Base-by-base conservation (phyloP, 2,797 vertebrate genomes). In the Amniataba percoides region DNA sequence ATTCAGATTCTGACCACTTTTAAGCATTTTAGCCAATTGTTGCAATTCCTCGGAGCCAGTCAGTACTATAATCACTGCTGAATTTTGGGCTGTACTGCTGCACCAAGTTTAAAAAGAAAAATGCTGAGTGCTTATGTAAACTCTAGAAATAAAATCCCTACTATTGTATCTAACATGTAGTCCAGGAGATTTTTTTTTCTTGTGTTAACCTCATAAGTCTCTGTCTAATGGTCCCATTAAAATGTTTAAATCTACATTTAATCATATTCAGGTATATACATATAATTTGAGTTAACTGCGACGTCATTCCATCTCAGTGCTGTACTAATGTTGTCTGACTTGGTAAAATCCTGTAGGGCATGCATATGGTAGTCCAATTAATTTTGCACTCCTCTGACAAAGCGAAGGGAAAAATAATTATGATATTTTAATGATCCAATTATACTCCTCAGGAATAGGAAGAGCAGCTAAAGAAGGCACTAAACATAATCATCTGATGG, bases 191-290 rank as follows among this genome's bases (percentile, higher is more conserved):
- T n/a, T n/a, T n/a, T n/a, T n/a, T 53, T 25, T 2, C 39, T 18
- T 45, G 39, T 31, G 19, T 64, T 53, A 36, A 68, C 19, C 53
- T 66, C 27, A 4, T 40, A 53, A 53, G 34, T 67, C 27, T 56
- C 21, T 13, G 25, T 25, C 19, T 48, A 31, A 67, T 15, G 23
- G 27, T 62, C 23, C 65, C 74, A 80, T 74, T 49, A 59, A 49
- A 72, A 76, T 64, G 60, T 3, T 72, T 57, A 66, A 69, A 78
- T 74, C 74, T 77, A 42, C 66, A 80, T 81, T 58, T 66, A 74
- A 80, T 53, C 18, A 74, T 39, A 69, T n/a, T n/a, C n/a, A n/a
- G n/a, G n/a, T n/a, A n/a, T n/a, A n/a, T n/a, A n/a, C n/a, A n/a
- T n/a, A n/a, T n/a, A 55, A 63, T 70, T 69, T 82, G 78, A 46